Conservation (phyloP, 2,113 vertebrate genomes). For the human region DNA sequence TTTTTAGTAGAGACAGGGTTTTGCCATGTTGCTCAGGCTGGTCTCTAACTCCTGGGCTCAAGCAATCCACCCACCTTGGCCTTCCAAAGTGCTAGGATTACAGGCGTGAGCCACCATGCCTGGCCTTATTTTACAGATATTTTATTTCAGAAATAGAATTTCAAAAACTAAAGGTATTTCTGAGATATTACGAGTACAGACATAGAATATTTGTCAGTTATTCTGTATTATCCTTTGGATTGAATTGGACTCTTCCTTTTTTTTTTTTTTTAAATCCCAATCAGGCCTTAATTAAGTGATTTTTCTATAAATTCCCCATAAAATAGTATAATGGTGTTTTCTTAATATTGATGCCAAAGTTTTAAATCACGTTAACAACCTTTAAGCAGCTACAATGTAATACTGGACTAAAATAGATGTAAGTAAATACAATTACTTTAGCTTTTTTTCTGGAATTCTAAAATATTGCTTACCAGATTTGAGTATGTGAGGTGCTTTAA, state of each 20-base stretch:
- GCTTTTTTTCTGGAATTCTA: background rate
- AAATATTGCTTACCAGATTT: background rate
- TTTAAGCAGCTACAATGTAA: background rate
- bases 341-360: background rate
- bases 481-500: background rate
- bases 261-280: slow-evolving; percentile 38
- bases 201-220: background rate
- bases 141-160: slow-evolving; percentile 33
- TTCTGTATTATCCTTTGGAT: background rate
- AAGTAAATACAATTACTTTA: background rate
- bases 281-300: background rate
- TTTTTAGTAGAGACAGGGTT: too few relatives aligned
- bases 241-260: background rate
- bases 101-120: too few relatives aligned
- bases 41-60: too few relatives aligned
- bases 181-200: background rate
- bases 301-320: background rate
- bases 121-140: background rate
- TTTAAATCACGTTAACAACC: background rate
- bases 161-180: background rate
- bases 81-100: too few relatives aligned
- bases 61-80: too few relatives aligned
- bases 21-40: too few relatives aligned
- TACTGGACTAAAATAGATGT: background rate
- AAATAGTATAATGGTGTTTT: background rate